phyloP scores from a whole-genome alignment of 1,140 invertebrate genomes.

The Tetramorium parvispinum region DNA sequence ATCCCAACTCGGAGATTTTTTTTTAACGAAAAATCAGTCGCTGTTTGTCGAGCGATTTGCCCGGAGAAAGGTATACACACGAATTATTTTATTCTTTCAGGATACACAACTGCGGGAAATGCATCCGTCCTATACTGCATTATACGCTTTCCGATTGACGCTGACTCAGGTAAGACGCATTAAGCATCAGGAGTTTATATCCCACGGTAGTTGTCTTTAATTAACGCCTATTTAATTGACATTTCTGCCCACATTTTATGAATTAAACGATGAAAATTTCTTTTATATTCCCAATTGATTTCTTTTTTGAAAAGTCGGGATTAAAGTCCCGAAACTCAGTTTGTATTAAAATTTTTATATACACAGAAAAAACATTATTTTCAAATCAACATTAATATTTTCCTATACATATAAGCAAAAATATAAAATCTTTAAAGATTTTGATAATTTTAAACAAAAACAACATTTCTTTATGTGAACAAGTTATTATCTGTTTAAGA shows the following conservation, averaged over 20 bases:
- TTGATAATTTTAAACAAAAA: too few species aligned
- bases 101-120: conserved; percentile 73
- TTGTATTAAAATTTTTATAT: neutral
- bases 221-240: neutral
- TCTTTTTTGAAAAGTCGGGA: neutral
- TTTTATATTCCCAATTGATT: neutral
- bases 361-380: too few species aligned
- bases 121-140: conserved; percentile 73
- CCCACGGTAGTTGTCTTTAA: neutral
- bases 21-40: neutral
- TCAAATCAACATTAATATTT: too few species aligned
- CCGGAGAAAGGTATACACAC: neutral
- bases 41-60: neutral
- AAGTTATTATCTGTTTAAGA: too few species aligned
- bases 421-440: too few species aligned
- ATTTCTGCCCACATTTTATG: neutral
- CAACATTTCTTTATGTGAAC: too few species aligned
- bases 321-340: too few species aligned
- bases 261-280: neutral
- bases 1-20: too few species aligned
- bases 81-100: conserved; percentile 68
- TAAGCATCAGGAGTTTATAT: neutral
- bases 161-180: conserved; percentile 75
- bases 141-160: conserved; percentile 79
- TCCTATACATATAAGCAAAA: too few species aligned